Conservation (phyloP, 2,888 invertebrate genomes). For the Harpalus rufipes region DNA sequence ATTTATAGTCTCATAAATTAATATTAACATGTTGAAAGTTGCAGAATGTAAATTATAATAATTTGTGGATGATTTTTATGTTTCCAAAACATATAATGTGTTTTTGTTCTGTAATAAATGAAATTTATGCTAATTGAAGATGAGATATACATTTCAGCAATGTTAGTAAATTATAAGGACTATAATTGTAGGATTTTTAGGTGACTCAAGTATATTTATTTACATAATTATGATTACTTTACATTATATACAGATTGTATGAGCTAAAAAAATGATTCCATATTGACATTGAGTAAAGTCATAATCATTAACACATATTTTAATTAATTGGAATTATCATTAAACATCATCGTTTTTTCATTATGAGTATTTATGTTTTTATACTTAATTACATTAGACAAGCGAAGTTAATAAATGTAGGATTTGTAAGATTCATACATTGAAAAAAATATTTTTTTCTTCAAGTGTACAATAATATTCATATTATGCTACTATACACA, state of each 20-base stretch:
- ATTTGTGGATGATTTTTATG: neutral
- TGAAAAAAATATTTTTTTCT: no score
- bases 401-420: neutral
- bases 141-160: conserved; percentile 21
- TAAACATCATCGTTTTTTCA: neutral
- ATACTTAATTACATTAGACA: no score
- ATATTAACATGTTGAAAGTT: conserved; percentile 10
- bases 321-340: conserved; percentile 35
- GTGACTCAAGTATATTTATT: conserved; percentile 27
- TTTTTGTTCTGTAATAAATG: neutral
- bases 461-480: no score
- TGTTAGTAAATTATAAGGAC: conserved; percentile 6
- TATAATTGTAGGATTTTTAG: conserved; percentile 9
- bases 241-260: conserved; percentile 13
- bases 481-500: no score
- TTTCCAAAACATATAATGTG: neutral
- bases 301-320: conserved; percentile 18
- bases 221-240: conserved; percentile 43
- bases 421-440: no score
- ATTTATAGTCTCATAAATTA: conserved; percentile 30
- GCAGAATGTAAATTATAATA: conserved; percentile 5
- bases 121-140: conserved; percentile 15
- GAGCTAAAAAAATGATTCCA: conserved; percentile 25
- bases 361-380: neutral
- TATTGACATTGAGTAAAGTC: conserved; percentile 31